These are phyloP conservation scores for Sisyra terminalis DNA, from an alignment of 2,888 invertebrate genomes.

Conservation along the genomic window DNA sequence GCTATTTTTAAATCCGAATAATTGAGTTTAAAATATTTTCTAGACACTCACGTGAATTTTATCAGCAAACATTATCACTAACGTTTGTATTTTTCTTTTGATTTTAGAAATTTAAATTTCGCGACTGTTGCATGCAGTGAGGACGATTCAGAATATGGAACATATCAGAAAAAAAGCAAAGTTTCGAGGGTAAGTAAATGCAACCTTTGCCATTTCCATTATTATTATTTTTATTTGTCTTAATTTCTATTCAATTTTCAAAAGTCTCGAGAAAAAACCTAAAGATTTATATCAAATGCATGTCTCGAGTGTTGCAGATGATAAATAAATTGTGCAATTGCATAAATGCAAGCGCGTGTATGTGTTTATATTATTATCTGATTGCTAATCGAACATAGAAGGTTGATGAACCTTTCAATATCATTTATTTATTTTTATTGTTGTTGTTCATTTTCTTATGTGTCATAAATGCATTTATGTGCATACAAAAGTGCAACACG, in stretches of 20 bases:
- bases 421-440: no score
- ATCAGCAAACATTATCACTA: no score
- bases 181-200: constrained; percentile 40
- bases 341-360: neutral
- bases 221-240: constrained; percentile 1
- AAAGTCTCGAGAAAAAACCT: neutral
- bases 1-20: no score
- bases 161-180: constrained; percentile 54
- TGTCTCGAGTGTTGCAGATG: neutral
- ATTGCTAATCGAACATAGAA: neutral
- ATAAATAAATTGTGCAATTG: neutral
- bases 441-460: no score
- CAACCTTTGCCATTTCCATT: no score
- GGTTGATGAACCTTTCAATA: no score
- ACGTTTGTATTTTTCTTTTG: constrained; percentile 8
- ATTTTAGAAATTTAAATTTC: constrained; percentile 40
- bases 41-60: constrained; percentile 9
- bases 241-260: constrained; percentile 16
- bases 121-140: constrained; percentile 48
- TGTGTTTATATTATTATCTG: constrained; percentile 1
- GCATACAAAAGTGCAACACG: no score
- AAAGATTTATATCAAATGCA: neutral
- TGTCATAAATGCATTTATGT: no score
- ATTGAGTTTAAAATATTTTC: constrained; percentile 10
- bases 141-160: constrained; percentile 54